Conservation (phyloP, 1,140 invertebrate species). For the Anthonomus grandis region DNA sequence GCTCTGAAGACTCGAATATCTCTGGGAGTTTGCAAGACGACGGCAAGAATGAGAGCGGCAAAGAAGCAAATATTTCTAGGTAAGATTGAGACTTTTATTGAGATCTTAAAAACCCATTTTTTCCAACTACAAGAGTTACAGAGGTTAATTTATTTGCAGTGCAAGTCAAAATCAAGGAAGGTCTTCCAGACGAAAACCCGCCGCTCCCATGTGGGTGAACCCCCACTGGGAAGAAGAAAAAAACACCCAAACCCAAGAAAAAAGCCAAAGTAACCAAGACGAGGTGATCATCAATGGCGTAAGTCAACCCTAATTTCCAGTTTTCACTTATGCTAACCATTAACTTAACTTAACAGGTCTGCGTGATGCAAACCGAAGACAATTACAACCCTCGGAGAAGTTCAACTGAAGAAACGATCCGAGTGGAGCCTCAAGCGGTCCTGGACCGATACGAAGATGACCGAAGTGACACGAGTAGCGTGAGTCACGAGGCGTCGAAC, state of each 20-base stretch:
- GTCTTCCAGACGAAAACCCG: constrained; percentile 80
- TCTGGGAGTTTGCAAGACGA: constrained; percentile 49
- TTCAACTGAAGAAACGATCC: constrained; percentile 64
- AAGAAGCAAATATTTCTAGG: constrained; percentile 44
- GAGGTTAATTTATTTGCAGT: constrained; percentile 17
- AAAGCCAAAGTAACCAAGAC: constrained; percentile 55
- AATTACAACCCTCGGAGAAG: constrained; percentile 56
- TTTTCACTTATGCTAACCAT: too few relatives aligned
- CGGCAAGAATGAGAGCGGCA: constrained; percentile 56
- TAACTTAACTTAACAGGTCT: too few relatives aligned
- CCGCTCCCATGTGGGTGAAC: constrained; percentile 95
- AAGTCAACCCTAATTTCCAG: too few relatives aligned
- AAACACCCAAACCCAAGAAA: constrained; percentile 42
- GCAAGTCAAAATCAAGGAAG: constrained; percentile 50
- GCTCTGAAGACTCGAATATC: constrained; percentile 69
- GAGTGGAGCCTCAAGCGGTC: constrained; percentile 68
- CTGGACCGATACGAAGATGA: constrained; percentile 59
- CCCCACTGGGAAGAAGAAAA: constrained; percentile 80
- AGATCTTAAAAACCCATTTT: too few relatives aligned
- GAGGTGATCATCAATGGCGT: constrained; percentile 90
- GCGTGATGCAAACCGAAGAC: constrained; percentile 80
- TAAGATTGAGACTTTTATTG: background rate
- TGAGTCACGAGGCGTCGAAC: constrained; percentile 50
- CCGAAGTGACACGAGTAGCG: constrained; percentile 55
- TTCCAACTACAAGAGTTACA: too few relatives aligned